Evolutionary conservation across 2,113 vertebrate genomes (phyloP).

Genomic region (Laticauda colubrina): DNA sequence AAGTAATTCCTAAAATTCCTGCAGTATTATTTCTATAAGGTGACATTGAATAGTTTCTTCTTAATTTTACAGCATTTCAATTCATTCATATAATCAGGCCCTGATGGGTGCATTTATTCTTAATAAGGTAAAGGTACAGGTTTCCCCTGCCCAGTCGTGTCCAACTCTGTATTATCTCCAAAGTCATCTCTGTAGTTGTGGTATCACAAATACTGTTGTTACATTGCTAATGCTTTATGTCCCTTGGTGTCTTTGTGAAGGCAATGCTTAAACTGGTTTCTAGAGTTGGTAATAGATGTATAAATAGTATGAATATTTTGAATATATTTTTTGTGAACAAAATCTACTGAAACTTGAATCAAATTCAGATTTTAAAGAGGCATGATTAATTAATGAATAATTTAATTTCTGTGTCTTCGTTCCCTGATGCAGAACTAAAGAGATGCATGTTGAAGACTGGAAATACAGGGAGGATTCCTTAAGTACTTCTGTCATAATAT

Average conservation of each 20-base stretch:
- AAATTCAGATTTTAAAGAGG: background rate
- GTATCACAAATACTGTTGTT: background rate
- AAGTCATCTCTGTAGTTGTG: background rate
- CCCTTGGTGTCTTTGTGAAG: background rate
- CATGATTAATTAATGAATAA: background rate
- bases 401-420: background rate
- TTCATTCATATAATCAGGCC: background rate
- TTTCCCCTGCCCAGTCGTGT: background rate
- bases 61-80: background rate
- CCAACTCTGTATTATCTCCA: background rate
- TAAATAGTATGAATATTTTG: background rate
- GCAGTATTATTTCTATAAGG: background rate
- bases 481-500: background rate
- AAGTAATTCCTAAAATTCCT: background rate
- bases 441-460: background rate
- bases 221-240: background rate
- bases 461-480: background rate
- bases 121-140: background rate
- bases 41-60: background rate
- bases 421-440: background rate
- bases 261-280: background rate
- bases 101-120: background rate
- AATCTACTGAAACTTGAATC: background rate
- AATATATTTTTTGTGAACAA: background rate
- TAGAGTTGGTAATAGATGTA: background rate